Percentiles rank a stretch among this genome's conserved stretches.
Conservation (phyloP, 2,797 vertebrate genomes). For the Zenarchopterus dispar region DNA sequence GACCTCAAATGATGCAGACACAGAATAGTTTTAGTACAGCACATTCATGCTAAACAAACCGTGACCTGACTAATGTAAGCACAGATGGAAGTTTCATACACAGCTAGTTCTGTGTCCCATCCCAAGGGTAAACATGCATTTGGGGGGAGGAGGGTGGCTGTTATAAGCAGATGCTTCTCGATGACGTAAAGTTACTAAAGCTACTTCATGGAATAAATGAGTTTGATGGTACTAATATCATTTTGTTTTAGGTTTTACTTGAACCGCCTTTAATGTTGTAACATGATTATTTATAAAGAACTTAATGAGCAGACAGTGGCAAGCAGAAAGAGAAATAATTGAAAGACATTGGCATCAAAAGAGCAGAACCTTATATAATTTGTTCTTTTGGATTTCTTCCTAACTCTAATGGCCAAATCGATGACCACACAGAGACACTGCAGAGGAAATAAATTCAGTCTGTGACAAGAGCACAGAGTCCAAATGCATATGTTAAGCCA, state of each 20-base stretch:
- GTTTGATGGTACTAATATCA: slow-evolving; percentile 16
- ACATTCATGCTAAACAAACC: slow-evolving; percentile 73
- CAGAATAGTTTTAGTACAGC: slow-evolving; percentile 47
- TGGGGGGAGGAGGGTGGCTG: slow-evolving; percentile 9
- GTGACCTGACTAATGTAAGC: slow-evolving; percentile 77
- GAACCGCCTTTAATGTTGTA: slow-evolving; percentile 3
- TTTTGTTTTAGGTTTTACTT: slow-evolving; percentile 17
- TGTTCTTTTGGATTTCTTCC: slow-evolving; percentile 17
- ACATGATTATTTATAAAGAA: slow-evolving; percentile 8
- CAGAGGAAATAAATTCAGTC: slow-evolving; percentile 4
- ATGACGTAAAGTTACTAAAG: slow-evolving; percentile 45
- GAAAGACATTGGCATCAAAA: slow-evolving; percentile 13
- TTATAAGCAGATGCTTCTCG: slow-evolving; percentile 65
- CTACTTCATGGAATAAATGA: slow-evolving; percentile 34
- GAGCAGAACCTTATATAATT: slow-evolving; percentile 5
- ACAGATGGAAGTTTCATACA: slow-evolving; percentile 79
- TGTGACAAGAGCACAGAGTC: neutral
- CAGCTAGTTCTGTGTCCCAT: slow-evolving; percentile 74
- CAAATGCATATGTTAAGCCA: neutral
- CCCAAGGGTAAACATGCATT: slow-evolving; percentile 73
- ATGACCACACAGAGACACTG: neutral
- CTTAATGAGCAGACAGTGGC: slow-evolving; percentile 25
- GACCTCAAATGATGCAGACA: slow-evolving; percentile 33
- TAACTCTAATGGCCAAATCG: neutral
- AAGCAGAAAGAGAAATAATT: slow-evolving; percentile 31